Percentiles rank a stretch among this genome's conserved stretches.
phyloP scores from a whole-genome alignment of 2,113 vertebrate genomes.

The Polypterus bichir region DNA sequence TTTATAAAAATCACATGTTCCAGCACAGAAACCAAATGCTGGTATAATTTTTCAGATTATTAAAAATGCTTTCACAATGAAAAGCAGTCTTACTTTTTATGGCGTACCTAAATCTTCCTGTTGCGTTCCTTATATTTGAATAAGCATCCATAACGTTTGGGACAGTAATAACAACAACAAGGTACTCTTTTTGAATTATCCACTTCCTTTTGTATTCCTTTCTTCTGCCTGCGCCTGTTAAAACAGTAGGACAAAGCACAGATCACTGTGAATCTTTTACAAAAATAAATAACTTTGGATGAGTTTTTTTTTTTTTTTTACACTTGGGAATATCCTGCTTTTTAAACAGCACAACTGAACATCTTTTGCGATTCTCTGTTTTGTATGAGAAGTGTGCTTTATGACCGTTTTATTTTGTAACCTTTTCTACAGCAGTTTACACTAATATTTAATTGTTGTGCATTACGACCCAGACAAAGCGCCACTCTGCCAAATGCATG shows the following conservation, averaged over 20 bases:
- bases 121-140: too few species aligned
- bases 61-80: too few species aligned
- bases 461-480: constrained; percentile 16
- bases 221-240: too few species aligned
- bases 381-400: constrained; percentile 2
- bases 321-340: constrained; percentile 17
- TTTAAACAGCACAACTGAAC: constrained; percentile 20
- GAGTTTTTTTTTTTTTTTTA: constrained; percentile 4
- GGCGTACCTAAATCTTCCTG: too few species aligned
- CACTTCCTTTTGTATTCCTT: too few species aligned
- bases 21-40: too few species aligned
- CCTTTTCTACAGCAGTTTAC: constrained; percentile 18
- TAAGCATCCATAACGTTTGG: too few species aligned
- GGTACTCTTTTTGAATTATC: too few species aligned
- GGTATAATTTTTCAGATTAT: too few species aligned
- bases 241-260: constrained; percentile 21
- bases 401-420: constrained; percentile 20
- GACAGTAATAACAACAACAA: too few species aligned
- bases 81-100: too few species aligned
- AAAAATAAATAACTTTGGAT: constrained; percentile 10
- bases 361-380: constrained; percentile 12
- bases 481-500: constrained; percentile 25
- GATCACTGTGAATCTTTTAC: constrained; percentile 29
- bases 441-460: constrained; percentile 28
- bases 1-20: too few species aligned